A percentile compares a stretch with the other conserved stretches of the same genome.
These are phyloP conservation scores for Timandra comae DNA, from an alignment of 2,888 invertebrate genomes.

Conservation along the genomic window DNA sequence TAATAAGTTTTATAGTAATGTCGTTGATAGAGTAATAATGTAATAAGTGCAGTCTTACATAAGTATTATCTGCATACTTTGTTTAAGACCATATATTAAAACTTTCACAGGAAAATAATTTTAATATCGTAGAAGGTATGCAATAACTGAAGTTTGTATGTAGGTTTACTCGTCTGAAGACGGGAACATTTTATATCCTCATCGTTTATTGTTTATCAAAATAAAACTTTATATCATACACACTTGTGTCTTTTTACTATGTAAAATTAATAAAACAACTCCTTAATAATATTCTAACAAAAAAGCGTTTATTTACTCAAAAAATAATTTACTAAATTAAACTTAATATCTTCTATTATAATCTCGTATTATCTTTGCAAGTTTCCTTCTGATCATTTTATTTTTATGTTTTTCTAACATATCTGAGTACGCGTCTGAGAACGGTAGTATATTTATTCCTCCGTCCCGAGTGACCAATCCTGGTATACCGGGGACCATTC, in stretches of 20 bases:
- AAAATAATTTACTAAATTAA: too few species aligned
- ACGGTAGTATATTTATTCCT: slow-evolving; percentile 60
- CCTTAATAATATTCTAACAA: too few species aligned
- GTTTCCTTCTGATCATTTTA: slow-evolving; percentile 39
- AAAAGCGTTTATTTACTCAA: too few species aligned
- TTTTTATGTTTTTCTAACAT: slow-evolving; percentile 51
- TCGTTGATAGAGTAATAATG: neutral
- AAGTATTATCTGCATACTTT: neutral
- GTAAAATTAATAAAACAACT: too few species aligned
- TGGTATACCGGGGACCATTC: slow-evolving; percentile 51
- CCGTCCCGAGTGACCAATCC: slow-evolving; percentile 49
- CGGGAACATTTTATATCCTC: slow-evolving; percentile 1
- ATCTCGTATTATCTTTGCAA: slow-evolving; percentile 34
- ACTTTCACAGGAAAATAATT: slow-evolving; percentile 4
- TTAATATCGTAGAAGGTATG: slow-evolving; percentile 6
- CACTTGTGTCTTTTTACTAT: too few species aligned
- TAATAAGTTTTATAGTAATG: neutral
- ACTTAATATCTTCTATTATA: slow-evolving; percentile 26
- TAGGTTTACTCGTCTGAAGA: too few species aligned
- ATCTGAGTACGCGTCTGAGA: slow-evolving; percentile 57
- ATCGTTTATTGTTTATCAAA: slow-evolving; percentile 9
- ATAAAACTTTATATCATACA: slow-evolving; percentile 8
- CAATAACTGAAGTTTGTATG: slow-evolving; percentile 9
- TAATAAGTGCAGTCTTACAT: neutral
- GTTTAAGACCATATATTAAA: neutral